Percentiles rank a stretch among this genome's conserved stretches.
Conservation (phyloP, 2,888 invertebrate species). For the Apantesis nais region DNA sequence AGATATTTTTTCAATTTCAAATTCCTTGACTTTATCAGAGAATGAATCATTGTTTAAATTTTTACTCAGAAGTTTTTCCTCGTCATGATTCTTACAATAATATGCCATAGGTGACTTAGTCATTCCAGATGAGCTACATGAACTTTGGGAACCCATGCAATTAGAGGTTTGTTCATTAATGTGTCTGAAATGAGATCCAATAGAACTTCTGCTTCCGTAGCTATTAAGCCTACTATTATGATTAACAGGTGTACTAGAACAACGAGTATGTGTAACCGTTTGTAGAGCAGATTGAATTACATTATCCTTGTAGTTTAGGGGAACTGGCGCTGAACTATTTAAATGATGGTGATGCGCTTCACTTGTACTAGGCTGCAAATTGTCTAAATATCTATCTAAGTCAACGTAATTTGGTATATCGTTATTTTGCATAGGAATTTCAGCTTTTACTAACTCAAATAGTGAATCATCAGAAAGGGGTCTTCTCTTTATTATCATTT, state of each 20-base stretch:
- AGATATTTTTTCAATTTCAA: conserved; percentile 73
- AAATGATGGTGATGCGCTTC: conserved; percentile 45
- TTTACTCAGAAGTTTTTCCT: conserved; percentile 71
- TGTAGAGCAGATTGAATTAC: conserved; percentile 53
- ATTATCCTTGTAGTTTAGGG: conserved; percentile 60
- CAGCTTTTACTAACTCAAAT: conserved; percentile 88
- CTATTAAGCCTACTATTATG: conserved; percentile 52
- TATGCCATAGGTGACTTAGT: conserved; percentile 78
- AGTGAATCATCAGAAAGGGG: conserved; percentile 91
- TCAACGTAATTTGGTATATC: conserved; percentile 85
- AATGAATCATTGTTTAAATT: conserved; percentile 75
- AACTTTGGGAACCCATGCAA: conserved; percentile 72
- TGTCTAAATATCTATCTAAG: conserved; percentile 88
- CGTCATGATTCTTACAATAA: conserved; percentile 77
- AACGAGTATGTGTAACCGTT: conserved; percentile 58
- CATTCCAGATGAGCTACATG: conserved; percentile 69
- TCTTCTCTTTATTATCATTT: conserved; percentile 88
- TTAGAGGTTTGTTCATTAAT: conserved; percentile 63
- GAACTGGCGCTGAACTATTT: conserved; percentile 52
- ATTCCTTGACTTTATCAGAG: conserved; percentile 79
- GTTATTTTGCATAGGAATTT: conserved; percentile 76
- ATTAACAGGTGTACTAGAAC: conserved; percentile 73
- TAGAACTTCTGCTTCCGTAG: conserved; percentile 48
- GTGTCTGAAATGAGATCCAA: conserved; percentile 54
- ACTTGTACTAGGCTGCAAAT: conserved; percentile 83